Evolutionary conservation across 2,888 invertebrate genomes (phyloP), one percentile per base, ranked within the genome.

Genomic region (Macrophya alboannulata): DNA sequence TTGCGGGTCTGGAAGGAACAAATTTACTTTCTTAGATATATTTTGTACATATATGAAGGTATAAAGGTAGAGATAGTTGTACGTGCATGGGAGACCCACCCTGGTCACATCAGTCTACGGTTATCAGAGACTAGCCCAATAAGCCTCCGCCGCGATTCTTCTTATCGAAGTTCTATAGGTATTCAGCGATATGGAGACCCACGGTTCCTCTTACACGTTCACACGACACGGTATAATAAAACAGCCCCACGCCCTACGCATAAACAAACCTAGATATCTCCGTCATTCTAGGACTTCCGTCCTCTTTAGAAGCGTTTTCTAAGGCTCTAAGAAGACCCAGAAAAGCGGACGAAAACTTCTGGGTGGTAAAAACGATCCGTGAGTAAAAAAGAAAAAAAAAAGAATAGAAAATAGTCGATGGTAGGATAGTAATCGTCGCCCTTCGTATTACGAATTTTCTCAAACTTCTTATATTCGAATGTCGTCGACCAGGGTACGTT

Each of bases 211-310:
- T 6, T 40, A 17, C 15, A 71, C 43, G 37, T 37, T 17, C 37
- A 74, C 72, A 45, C 45, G 45, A 74, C 12, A 45, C 21, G 72
- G 45, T 74, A 74, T 74, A 45, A 74, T 74, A 45, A 21, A 74
- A 74, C 45, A n/a, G 72, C 12, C 21, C 43, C 43, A 74, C 72
- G 72, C 72, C 72, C 72, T 74, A 45, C 21, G 72, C 72, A 74
- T 45, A 45, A 74, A 45, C 72, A 74, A 74, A 74, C 72, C 45
- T 45, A 74, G 25, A 43, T 74, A 74, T 45, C 72, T 45, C 21
- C 10, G 72, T 74, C 43, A 25, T 74, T 74, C 43, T 74, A 74
- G 72, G 72, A 74, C 72, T 74, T 74, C 72, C 72, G 72, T 43
- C 15, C 21, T 74, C 45, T 45, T 74, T 74, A 21, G 43, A 15